A percentile compares a stretch with the other conserved stretches of the same genome.
These are phyloP conservation scores for Megaceryle alcyon DNA, from an alignment of 2,797 vertebrate species.

Conservation along the genomic window DNA sequence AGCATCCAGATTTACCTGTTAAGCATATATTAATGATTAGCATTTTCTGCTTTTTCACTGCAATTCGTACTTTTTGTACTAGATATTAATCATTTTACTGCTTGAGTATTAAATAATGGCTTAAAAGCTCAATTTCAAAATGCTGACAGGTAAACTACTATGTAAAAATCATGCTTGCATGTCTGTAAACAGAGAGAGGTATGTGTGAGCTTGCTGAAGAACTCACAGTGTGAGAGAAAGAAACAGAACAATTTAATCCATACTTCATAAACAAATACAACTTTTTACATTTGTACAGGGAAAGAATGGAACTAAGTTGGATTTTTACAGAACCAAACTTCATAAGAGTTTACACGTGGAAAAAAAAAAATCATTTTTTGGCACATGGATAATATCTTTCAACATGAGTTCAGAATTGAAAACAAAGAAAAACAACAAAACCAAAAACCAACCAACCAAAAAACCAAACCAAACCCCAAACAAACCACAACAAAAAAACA, in stretches of 20 bases:
- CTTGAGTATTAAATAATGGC: neutral
- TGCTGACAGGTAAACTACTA: neutral
- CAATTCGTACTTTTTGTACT: neutral
- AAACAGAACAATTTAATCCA: constrained; percentile 54
- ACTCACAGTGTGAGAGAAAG: constrained; percentile 17
- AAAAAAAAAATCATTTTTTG: constrained; percentile 75
- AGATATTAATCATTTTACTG: neutral
- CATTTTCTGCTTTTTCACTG: neutral
- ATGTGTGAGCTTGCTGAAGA: constrained; percentile 10
- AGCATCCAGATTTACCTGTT: neutral
- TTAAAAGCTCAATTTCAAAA: constrained; percentile 29
- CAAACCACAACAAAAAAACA: no score
- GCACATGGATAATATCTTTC: constrained; percentile 56
- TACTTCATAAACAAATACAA: constrained; percentile 54
- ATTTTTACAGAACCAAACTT: constrained; percentile 67
- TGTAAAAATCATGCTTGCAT: neutral
- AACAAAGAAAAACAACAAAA: neutral
- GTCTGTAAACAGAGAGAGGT: neutral
- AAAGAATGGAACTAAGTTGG: constrained; percentile 1
- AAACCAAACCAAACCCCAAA: no score
- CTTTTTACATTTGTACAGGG: constrained; percentile 69
- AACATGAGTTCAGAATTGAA: constrained; percentile 20
- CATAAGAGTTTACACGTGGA: constrained; percentile 60
- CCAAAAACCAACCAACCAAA: no score
- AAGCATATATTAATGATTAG: neutral